A percentile compares a stretch with the other conserved stretches of the same genome.
Conservation (phyloP, 2,888 invertebrate species). For the Hypercompe scribonia region DNA sequence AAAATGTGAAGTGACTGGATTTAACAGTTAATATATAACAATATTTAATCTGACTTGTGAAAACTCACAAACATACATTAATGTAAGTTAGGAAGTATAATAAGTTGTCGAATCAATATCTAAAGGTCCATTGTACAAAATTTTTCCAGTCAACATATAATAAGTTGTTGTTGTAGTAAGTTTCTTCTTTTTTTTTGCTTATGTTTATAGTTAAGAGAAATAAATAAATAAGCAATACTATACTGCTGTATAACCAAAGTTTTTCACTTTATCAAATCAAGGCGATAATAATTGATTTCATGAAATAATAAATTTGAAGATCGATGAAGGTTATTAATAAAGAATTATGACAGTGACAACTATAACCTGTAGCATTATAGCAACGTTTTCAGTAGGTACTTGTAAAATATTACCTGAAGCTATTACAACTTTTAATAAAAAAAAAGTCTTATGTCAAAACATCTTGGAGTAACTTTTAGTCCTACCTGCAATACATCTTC, state of each 20-base stretch:
- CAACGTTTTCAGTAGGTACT: not conserved
- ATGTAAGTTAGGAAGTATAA: no score
- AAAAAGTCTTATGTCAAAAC: no score
- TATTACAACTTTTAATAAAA: not conserved
- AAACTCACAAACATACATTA: no score
- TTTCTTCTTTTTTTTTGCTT: no score
- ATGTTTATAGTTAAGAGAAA: no score
- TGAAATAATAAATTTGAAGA: no score
- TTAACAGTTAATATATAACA: no score
- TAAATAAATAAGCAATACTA: no score
- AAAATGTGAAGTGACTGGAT: not conserved
- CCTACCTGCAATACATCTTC: conserved; percentile 81
- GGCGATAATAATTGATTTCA: not conserved
- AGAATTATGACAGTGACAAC: not conserved
- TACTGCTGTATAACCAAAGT: not conserved
- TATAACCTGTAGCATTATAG: not conserved
- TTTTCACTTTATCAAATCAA: not conserved
- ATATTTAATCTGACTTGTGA: no score
- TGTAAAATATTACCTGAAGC: not conserved
- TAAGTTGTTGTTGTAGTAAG: no score
- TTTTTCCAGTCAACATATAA: not conserved
- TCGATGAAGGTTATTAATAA: not conserved
- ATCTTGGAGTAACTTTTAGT: not conserved
- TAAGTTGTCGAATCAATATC: no score
- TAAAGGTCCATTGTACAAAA: not conserved